A percentile compares a stretch with the other conserved stretches of the same genome.
Conservation (phyloP, 2,113 vertebrate species). For the Mesocricetus auratus region DNA sequence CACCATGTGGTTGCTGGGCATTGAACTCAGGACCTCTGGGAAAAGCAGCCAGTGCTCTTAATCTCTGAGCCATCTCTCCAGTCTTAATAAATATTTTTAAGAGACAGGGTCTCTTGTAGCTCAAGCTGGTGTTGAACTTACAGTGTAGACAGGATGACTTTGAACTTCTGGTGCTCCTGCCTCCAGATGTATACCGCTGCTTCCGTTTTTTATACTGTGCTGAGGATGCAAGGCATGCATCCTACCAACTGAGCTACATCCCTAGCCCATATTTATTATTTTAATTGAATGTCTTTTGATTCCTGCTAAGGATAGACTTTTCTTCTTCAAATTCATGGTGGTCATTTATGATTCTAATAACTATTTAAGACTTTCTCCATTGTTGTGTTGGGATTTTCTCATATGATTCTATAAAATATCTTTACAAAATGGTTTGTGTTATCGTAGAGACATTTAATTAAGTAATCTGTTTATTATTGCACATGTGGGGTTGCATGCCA, state of each 20-base stretch:
- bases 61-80: too few species aligned
- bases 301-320: background rate
- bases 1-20: too few species aligned
- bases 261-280: background rate
- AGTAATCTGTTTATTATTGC: background rate
- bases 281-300: constrained; percentile 37
- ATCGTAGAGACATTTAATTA: background rate
- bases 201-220: background rate
- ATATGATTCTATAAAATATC: background rate
- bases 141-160: background rate
- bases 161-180: background rate
- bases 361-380: background rate
- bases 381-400: background rate
- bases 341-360: constrained; percentile 20
- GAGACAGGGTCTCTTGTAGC: background rate
- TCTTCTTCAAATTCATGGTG: background rate
- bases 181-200: background rate
- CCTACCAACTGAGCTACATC: background rate
- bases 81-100: background rate
- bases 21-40: too few species aligned
- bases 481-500: background rate
- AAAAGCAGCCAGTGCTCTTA: too few species aligned
- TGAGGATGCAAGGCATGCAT: background rate
- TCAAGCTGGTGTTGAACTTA: background rate
- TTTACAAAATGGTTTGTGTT: constrained; percentile 18